phyloP scores from a whole-genome alignment of 1,140 invertebrate species.

The Drosophila triauraria region DNA sequence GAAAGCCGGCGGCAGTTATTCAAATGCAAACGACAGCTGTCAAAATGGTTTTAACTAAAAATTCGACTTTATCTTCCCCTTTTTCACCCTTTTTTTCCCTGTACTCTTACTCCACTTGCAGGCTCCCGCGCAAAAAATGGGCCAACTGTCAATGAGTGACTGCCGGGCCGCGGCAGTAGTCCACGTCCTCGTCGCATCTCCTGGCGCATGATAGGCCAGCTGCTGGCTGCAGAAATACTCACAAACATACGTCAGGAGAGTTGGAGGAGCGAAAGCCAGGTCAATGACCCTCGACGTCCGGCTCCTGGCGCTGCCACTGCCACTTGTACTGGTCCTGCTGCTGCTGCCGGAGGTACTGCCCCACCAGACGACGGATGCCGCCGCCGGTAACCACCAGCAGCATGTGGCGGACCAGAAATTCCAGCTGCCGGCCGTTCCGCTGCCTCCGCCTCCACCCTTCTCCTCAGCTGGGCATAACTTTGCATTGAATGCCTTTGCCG shows the following conservation, averaged over 20 bases:
- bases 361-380: slow-evolving; percentile 19
- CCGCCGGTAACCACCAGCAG: slow-evolving; percentile 22
- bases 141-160: slow-evolving; percentile 59
- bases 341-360: slow-evolving; percentile 34
- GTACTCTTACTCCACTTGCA: slow-evolving; percentile 24
- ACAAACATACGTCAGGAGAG: slow-evolving; percentile 20
- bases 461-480: slow-evolving; percentile 66
- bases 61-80: slow-evolving; percentile 55
- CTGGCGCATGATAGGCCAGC: slow-evolving; percentile 52
- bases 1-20: slow-evolving; percentile 70
- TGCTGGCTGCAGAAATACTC: slow-evolving; percentile 12
- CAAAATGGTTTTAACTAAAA: slow-evolving; percentile 75
- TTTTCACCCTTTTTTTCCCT: slow-evolving; percentile 2
- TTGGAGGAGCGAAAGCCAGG: slow-evolving; percentile 46
- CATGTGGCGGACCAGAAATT: slow-evolving; percentile 66
- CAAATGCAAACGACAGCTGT: slow-evolving; percentile 83
- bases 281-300: slow-evolving; percentile 63
- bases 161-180: slow-evolving; percentile 20
- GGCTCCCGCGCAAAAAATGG: slow-evolving; percentile 37
- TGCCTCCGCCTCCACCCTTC: slow-evolving; percentile 76
- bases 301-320: slow-evolving; percentile 36
- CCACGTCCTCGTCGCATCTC: slow-evolving; percentile 39
- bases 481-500: slow-evolving; percentile 67
- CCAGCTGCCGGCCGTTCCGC: slow-evolving; percentile 71
- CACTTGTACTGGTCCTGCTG: slow-evolving; percentile 25